Evolutionary conservation across 2,888 invertebrate species (phyloP), one percentile per base, ranked within the genome.

Genomic region (Nebria brevicollis): DNA sequence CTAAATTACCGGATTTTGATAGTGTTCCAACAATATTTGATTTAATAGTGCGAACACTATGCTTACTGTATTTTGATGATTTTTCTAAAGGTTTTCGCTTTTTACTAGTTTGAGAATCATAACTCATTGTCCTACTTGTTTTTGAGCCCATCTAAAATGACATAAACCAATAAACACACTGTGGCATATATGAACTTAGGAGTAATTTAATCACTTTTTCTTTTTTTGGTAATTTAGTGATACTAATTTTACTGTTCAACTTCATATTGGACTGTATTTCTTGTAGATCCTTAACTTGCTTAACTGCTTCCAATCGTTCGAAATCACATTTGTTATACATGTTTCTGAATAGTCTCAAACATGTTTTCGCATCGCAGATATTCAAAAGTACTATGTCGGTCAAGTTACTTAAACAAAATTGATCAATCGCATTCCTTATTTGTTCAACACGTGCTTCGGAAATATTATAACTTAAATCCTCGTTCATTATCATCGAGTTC

Each of bases 351-450:
- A 87, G 85, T 79, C 86, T 86, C 78, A 89, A 83, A 34, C 87
- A 86, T n/a, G 85, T 82, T 54, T 86, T 85, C 2, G 86, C 85
- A 77, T 90, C 90, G 1, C 88, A 86, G 1, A 89, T 86, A 73
- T 86, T 89, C 26, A 88, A 80, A 2, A 90, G 82, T 15, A 86
- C 86, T 1, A 90, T 82, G 79, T 89, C 89, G n/a, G 86, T 84
- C 2, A 87, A 86, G 54, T 86, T 86, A 79, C 87, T 86, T 0
- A 86, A 84, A 11, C 90, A 82, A 84, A 88, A 90, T 73, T 87
- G 87, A 15, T 87, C 83, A 13, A 89, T 86, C 2, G 87, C 85
- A 20, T 86, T 85, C 77, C 87, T 84, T 64, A 90, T 86, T 82
- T 89, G 89, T 11, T 86, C 85, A 3, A 86, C 82, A 68, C 89